Percentiles rank a stretch among this genome's conserved stretches.
phyloP scores from a whole-genome alignment of 2,113 vertebrate genomes.

The Hiodon tergisus region DNA sequence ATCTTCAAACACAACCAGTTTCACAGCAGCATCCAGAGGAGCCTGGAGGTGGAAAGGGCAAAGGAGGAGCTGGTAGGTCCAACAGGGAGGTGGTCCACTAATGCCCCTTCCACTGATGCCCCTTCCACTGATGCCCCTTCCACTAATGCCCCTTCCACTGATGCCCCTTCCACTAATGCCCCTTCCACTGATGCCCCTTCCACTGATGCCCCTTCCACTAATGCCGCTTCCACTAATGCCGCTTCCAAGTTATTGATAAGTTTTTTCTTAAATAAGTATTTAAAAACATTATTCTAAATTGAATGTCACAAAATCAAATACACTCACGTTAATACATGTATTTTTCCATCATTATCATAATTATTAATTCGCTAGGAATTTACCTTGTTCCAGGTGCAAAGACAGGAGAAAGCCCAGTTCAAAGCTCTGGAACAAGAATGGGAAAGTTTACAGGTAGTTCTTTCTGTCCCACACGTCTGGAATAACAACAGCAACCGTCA shows the following conservation, averaged over 20 bases:
- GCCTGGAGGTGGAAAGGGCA: conserved; percentile 71
- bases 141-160: neutral
- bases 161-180: neutral
- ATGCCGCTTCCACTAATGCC: neutral
- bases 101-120: too few species aligned
- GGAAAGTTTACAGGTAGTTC: conserved; percentile 76
- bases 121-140: neutral
- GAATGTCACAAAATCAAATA: neutral
- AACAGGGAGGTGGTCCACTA: too few species aligned
- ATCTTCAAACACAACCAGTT: conserved; percentile 71
- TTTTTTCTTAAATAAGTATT: too few species aligned
- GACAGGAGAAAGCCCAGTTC: conserved; percentile 67
- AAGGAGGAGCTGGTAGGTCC: conserved; percentile 77
- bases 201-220: neutral
- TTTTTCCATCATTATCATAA: neutral
- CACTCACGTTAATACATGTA: neutral
- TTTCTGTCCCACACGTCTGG: neutral
- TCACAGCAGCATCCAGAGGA: conserved; percentile 80
- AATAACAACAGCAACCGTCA: neutral
- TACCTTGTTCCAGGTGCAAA: conserved; percentile 29
- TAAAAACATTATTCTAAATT: too few species aligned
- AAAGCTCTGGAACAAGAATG: conserved; percentile 83
- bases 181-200: too few species aligned
- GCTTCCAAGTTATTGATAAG: too few species aligned
- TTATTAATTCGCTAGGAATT: neutral